A percentile compares a stretch with the other conserved stretches of the same genome.
These are phyloP conservation scores for Etheostoma perlongum DNA, from an alignment of 2,797 vertebrate genomes.

Conservation along the genomic window DNA sequence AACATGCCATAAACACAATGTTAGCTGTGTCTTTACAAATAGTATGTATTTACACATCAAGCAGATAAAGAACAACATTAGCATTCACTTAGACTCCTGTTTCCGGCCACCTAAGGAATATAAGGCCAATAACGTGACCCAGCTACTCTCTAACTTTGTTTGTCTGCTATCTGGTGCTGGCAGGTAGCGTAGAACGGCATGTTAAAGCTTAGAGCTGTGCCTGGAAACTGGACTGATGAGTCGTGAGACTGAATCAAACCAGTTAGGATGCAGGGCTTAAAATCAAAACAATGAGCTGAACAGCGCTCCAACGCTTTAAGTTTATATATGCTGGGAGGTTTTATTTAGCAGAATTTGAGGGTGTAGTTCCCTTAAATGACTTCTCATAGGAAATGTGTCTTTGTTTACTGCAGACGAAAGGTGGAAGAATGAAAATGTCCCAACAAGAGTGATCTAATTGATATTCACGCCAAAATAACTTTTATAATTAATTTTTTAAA, in stretches of 20 bases:
- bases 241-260: too few species aligned
- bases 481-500: too few species aligned
- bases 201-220: slow-evolving; percentile 1
- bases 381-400: not conserved
- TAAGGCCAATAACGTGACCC: not conserved
- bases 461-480: slow-evolving; percentile 4
- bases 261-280: too few species aligned
- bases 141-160: not conserved
- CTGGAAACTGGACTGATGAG: not conserved
- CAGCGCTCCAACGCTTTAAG: too few species aligned
- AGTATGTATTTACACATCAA: not conserved
- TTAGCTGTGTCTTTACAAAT: too few species aligned
- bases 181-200: not conserved
- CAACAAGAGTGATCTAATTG: slow-evolving; percentile 2
- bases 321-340: too few species aligned
- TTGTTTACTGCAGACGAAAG: not conserved
- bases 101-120: not conserved
- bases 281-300: too few species aligned
- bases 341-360: not conserved
- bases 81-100: not conserved
- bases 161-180: not conserved
- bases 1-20: too few species aligned
- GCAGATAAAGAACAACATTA: not conserved
- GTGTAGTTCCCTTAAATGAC: not conserved
- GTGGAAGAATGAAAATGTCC: not conserved